Base-by-base conservation (phyloP, 2,888 invertebrate species). In the Archaeoteleia sp. region DNA sequence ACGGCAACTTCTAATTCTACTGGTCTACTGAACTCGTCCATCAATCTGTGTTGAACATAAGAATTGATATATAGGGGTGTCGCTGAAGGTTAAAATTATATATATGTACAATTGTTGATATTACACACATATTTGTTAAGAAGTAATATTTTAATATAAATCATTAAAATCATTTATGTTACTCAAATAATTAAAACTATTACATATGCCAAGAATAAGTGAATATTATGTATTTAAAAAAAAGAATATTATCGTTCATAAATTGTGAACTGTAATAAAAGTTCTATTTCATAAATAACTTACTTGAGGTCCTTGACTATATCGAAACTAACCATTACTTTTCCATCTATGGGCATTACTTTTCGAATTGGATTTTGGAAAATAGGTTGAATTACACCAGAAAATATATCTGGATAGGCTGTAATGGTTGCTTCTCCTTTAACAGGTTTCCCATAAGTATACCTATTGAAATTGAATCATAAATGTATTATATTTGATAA, bases 1-100 rank as follows among this genome's bases (percentile, higher is more conserved):
- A 98, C 91, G 3, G 93, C 92, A 0, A 95, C 97, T 80, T 95
- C 93, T 40, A 97, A 89, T 23, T 94, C 90, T 37, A 97, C 90
- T 14, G 92, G 92, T 73, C 95, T 89, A 76, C 93, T 91, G 74
- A 91, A 94, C 62, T 95, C 95, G 77, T 93, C 94, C 25, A 89
- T 90, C 53, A 97, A 86, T 78, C 92, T 92, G 25, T 42, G n/a
- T n/a, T n/a, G n/a, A n/a, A n/a, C n/a, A n/a, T n/a, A n/a, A n/a
- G n/a, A n/a, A n/a, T n/a, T n/a, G n/a, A n/a, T n/a, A n/a, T n/a
- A n/a, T n/a, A n/a, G n/a, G n/a, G n/a, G n/a, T n/a, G n/a, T n/a
- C n/a, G n/a, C n/a, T n/a, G n/a, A n/a, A n/a, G n/a, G n/a, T n/a
- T n/a, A n/a, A n/a, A n/a, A n/a, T n/a, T n/a, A n/a, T n/a, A n/a